Base-by-base conservation (phyloP, 2,888 invertebrate genomes). In the Abrostola tripartita region DNA sequence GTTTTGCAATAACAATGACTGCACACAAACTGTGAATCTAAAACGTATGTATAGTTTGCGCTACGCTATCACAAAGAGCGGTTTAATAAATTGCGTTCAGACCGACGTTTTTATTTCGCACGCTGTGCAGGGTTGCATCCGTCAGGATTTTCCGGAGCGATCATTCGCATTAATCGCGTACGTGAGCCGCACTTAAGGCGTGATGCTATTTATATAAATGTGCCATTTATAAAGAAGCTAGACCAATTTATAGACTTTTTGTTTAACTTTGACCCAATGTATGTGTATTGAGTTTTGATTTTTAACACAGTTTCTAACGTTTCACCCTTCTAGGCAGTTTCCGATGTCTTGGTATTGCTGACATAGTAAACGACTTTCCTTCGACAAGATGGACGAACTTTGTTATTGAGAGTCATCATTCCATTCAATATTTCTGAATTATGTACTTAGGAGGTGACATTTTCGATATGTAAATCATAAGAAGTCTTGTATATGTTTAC, bases 21-120 rank as follows among this genome's bases (percentile, higher is more conserved):
- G 24, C n/a, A 35, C 40, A n/a, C 37, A 37, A 35, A 8, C 38
- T n/a, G 35, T 47, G 35, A 10, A 49, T 50, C 62, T 63, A 12
- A 61, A 12, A 50, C 14, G 59, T 59, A 37, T 24, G 60, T 14
- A 68, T n/a, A 58, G 73, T 40, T 54, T 47, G 58, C 61, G 68
- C 55, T 37, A 71, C 71, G 69, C 78, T 78, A 82, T 81, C 83
- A 82, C 84, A 85, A 83, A 83, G 82, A 81, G 77, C 74, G 55
- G 82, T 85, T 85, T 85, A 81, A 86, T 87, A 87, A 86, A 87
- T 87, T 79, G 80, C 74, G 70, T 76, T 74, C 68, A 74, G 74
- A 78, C 73, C 78, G 71, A 78, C 78, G 81, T 79, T 81, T 80
- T 81, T 85, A 87, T 86, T 85, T 82, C 79, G 81, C 74, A 71